Evolutionary conservation across 2,888 invertebrate genomes (phyloP).

Genomic region (Leptodirus hochenwartii): DNA sequence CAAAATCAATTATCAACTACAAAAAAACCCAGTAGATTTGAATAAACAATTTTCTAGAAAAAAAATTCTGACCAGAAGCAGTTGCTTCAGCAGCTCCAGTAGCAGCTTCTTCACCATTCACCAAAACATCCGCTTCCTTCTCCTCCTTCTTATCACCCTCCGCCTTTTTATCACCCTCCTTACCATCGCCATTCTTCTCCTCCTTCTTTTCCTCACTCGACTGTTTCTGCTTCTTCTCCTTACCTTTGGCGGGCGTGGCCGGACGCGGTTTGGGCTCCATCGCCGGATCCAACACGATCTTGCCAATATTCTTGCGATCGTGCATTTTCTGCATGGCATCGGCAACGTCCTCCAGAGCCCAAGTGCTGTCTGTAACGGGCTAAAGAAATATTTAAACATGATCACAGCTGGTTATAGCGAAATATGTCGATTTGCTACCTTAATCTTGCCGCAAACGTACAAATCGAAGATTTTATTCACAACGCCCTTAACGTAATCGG

Average conservation of each 20-base stretch:
- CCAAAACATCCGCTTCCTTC: slow-evolving; percentile 27
- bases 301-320: slow-evolving; percentile 80
- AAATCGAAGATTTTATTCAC: slow-evolving; percentile 56
- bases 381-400: too few relatives aligned
- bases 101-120: slow-evolving; percentile 34
- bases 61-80: too few relatives aligned
- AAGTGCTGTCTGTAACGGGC: slow-evolving; percentile 67
- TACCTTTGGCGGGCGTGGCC: slow-evolving; percentile 58
- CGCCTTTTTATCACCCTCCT: slow-evolving; percentile 29
- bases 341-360: slow-evolving; percentile 73
- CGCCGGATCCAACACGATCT: slow-evolving; percentile 66
- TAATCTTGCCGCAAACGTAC: slow-evolving; percentile 62
- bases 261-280: slow-evolving; percentile 65
- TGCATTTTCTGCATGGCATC: slow-evolving; percentile 90
- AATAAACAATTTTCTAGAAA: too few relatives aligned
- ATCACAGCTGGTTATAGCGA: too few relatives aligned
- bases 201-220: slow-evolving; percentile 49
- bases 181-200: slow-evolving; percentile 24
- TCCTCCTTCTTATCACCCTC: slow-evolving; percentile 22
- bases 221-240: slow-evolving; percentile 53
- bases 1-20: too few relatives aligned
- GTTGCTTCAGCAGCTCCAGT: too few relatives aligned
- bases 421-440: too few relatives aligned
- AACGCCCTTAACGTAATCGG: slow-evolving; percentile 48
- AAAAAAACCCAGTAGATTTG: too few relatives aligned